phyloP scores from a whole-genome alignment of 2,888 invertebrate species.

The Bursaphelenchus okinawaensis region DNA sequence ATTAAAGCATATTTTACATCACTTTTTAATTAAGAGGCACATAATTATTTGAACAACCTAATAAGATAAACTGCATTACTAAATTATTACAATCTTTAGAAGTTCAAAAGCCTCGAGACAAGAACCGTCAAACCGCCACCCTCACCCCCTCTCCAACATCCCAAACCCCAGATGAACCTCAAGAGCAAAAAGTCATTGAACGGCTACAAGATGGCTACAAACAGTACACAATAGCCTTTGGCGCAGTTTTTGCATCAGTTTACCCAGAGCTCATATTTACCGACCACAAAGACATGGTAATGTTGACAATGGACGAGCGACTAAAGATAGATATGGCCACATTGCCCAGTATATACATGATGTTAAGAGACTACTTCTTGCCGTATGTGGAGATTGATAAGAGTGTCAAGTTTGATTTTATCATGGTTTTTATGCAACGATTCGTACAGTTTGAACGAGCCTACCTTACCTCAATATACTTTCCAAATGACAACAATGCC shows the following conservation, averaged over 20 bases:
- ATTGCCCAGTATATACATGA: neutral
- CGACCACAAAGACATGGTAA: neutral
- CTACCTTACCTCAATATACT: neutral
- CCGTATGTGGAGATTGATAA: neutral
- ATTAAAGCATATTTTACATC: too few species aligned
- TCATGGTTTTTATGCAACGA: neutral
- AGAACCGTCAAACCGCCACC: neutral
- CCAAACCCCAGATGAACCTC: neutral
- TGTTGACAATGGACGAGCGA: neutral
- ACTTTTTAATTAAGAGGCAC: too few species aligned
- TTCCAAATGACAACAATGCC: neutral
- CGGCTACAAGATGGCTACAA: neutral
- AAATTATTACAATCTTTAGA: too few species aligned
- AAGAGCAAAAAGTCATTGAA: neutral
- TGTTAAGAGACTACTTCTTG: neutral
- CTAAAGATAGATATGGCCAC: neutral
- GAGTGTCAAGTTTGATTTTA: neutral
- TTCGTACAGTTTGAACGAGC: neutral
- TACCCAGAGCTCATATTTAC: neutral
- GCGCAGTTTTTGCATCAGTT: neutral
- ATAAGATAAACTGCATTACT: too few species aligned
- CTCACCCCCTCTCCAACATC: neutral
- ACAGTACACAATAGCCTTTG: neutral
- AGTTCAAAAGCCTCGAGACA: neutral
- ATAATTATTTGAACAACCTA: too few species aligned